phyloP scores from a whole-genome alignment of 2,113 vertebrate genomes.

The Blennius ocellaris region DNA sequence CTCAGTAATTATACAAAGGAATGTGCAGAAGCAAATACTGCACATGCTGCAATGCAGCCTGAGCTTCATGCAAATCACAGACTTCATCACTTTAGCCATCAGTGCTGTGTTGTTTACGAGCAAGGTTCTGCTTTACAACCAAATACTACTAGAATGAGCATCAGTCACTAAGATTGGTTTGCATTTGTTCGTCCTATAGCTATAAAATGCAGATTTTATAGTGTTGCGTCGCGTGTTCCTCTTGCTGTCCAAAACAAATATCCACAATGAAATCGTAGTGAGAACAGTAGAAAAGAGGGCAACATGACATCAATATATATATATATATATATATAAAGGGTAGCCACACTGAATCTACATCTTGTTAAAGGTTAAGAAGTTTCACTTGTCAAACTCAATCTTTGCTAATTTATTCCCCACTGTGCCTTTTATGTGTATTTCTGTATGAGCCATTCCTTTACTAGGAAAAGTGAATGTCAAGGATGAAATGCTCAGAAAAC shows the following conservation, averaged over 20 bases:
- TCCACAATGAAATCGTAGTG: too few species aligned
- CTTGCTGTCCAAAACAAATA: too few species aligned
- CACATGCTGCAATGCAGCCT: neutral
- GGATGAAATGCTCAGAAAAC: constrained; percentile 63
- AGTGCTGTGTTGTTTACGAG: neutral
- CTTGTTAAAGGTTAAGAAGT: constrained; percentile 4
- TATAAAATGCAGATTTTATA: neutral
- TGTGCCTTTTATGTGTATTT: constrained; percentile 39
- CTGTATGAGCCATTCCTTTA: constrained; percentile 44
- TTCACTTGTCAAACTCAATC: constrained; percentile 40
- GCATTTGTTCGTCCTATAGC: neutral
- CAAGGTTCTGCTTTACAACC: neutral
- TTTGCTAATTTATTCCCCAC: constrained; percentile 39
- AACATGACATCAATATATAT: constrained; percentile 1
- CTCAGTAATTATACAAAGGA: neutral
- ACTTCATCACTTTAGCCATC: neutral
- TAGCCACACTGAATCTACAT: neutral
- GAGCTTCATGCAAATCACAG: neutral
- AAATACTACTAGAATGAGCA: constrained; percentile 2
- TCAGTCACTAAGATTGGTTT: neutral
- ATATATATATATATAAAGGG: constrained; percentile 4
- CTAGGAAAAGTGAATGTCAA: constrained; percentile 49
- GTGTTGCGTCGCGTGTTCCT: too few species aligned
- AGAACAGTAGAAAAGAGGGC: neutral
- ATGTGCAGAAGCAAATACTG: neutral